phyloP scores from a whole-genome alignment of 2,888 invertebrate species.

The Mythimna lalbum region DNA sequence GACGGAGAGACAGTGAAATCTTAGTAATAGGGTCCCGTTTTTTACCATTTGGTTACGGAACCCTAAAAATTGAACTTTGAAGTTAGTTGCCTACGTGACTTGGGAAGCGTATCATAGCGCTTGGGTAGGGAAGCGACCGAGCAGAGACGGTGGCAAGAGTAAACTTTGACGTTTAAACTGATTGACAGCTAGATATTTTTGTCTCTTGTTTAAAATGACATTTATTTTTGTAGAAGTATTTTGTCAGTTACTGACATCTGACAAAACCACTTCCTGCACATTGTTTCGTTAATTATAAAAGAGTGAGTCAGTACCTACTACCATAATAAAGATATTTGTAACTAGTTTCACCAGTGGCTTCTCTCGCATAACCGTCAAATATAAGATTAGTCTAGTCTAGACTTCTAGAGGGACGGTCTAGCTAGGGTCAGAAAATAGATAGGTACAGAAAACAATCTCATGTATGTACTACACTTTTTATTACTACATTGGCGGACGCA shows the following conservation, averaged over 20 bases:
- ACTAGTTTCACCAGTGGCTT: too few species aligned
- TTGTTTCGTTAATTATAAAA: not conserved
- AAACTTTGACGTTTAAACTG: not conserved
- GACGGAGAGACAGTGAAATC: too few species aligned
- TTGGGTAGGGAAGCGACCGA: slow-evolving; percentile 13
- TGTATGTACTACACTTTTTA: too few species aligned
- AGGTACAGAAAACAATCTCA: too few species aligned
- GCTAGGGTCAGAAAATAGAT: too few species aligned
- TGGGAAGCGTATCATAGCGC: slow-evolving; percentile 33
- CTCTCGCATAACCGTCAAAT: too few species aligned
- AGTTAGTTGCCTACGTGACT: slow-evolving; percentile 49
- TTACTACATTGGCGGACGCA: too few species aligned
- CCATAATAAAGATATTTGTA: too few species aligned
- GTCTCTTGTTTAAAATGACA: not conserved
- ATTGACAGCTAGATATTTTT: not conserved
- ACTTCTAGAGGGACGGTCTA: too few species aligned
- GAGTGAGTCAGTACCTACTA: not conserved
- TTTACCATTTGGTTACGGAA: too few species aligned
- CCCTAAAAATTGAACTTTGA: slow-evolving; percentile 21
- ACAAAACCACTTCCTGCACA: not conserved
- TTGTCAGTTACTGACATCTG: not conserved
- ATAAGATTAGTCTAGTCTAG: too few species aligned
- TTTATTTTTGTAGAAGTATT: not conserved
- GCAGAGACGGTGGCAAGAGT: not conserved
- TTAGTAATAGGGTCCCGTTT: too few species aligned